Evolutionary conservation across 64 coral and sea anemone genomes (phyloP), one percentile per base, ranked within the genome.

Genomic region (Porites australiensis): DNA sequence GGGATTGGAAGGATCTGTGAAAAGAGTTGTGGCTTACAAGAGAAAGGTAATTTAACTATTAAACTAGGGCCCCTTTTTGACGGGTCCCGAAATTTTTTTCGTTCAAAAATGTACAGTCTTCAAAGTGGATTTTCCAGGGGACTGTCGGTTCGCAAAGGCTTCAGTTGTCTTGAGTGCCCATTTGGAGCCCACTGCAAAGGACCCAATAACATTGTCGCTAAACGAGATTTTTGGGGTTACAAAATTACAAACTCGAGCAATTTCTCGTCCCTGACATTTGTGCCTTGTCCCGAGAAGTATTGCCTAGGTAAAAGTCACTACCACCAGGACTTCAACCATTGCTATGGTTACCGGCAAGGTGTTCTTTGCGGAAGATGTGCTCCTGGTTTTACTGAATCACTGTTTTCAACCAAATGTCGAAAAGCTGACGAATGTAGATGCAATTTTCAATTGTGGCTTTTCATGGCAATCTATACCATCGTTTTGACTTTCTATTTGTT

Each of bases 191-290:
- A 49, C 61, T 94, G 93, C 72, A 37, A 19, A 5, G 75, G 75
- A 78, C n/a, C 69, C 19, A 50, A 58, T 15, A 86, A 86, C n/a
- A 90, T 90, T 16, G 58, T 69, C 18, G 83, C 82, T 15, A 82
- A 54, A 46, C 50, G 20, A 16, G 72, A 89, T 74, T 94, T 94
- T 23, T 94, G 92, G 92, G 92, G 92, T 5, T 94, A 89, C 61
- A 44, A 57, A 45, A 7, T 82, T 0, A 65, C 50, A 37, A 74
- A 69, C 43, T 13, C 50, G 5, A 59, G 63, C 8, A 70, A 81
- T 21, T 50, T 77, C 3, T 50, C 86, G 27, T 69, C 23, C 0
- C 52, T 94, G 8, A 50, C 47, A 22, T 94, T 94, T 27, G 16
- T 50, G 11, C 45, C n/a, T 11, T 94, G 92, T 48, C 92, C 92